phyloP scores from a whole-genome alignment of 2,797 vertebrate species.

The Nannoperca obscura region DNA sequence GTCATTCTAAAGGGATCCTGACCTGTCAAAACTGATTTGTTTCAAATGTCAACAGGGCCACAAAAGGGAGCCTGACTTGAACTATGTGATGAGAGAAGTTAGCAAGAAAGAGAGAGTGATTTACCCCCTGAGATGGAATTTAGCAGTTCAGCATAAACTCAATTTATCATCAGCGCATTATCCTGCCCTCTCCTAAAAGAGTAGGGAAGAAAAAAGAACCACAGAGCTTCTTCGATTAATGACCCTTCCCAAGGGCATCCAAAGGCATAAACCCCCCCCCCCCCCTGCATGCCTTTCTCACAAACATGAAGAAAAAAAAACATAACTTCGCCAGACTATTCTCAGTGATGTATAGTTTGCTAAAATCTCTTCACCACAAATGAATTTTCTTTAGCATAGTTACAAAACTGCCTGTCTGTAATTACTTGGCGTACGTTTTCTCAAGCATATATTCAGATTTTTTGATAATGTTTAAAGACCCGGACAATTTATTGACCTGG shows the following conservation, averaged over 20 bases:
- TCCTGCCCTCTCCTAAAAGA: conserved; percentile 81
- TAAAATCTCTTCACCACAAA: conserved; percentile 24
- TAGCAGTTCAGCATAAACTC: conserved; percentile 85
- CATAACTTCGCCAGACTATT: conserved; percentile 66
- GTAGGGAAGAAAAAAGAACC: conserved; percentile 60
- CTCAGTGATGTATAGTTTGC: conserved; percentile 58
- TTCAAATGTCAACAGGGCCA: conserved; percentile 85
- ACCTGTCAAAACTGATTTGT: conserved; percentile 85
- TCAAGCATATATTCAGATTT: background rate
- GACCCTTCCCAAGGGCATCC: conserved; percentile 79
- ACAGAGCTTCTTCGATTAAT: conserved; percentile 84
- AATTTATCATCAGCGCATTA: conserved; percentile 88
- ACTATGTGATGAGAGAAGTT: conserved; percentile 78
- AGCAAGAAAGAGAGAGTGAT: conserved; percentile 77
- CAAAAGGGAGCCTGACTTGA: conserved; percentile 59
- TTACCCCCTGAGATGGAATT: conserved; percentile 86
- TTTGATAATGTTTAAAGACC: background rate
- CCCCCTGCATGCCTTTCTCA: conserved; percentile 63
- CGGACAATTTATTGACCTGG: conserved; percentile 2
- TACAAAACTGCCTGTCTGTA: conserved; percentile 13
- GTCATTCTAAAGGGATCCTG: conserved; percentile 78
- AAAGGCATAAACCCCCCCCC: conserved; percentile 69
- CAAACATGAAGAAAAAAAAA: conserved; percentile 43
- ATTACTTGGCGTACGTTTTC: background rate
- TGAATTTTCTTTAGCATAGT: conserved; percentile 14